These are phyloP conservation scores for Diaphora mendica DNA, from an alignment of 2,888 invertebrate genomes.

Conservation along the genomic window DNA sequence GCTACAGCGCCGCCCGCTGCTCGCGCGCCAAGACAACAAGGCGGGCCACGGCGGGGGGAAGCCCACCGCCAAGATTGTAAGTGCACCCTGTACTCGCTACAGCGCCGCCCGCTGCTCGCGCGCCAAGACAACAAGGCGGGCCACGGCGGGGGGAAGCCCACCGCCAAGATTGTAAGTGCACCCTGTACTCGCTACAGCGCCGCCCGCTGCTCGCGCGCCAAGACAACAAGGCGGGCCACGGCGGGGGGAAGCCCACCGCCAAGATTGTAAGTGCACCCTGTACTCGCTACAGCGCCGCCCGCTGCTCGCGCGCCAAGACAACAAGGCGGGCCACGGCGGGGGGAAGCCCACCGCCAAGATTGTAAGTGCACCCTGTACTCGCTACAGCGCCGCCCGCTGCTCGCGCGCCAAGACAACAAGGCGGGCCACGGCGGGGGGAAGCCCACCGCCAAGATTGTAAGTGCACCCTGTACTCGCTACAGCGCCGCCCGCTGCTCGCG, in stretches of 20 bases:
- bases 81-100: conserved; percentile 63
- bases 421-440: conserved; percentile 99
- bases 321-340: conserved; percentile 98
- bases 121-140: conserved; percentile 98
- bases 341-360: conserved; percentile 93
- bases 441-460: conserved; percentile 87
- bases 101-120: conserved; percentile 93
- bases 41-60: conserved; percentile 99
- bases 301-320: conserved; percentile 95
- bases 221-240: conserved; percentile 99
- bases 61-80: conserved; percentile 88
- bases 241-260: conserved; percentile 96
- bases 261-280: too few species aligned
- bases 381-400: conserved; percentile 91
- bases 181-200: conserved; percentile 80
- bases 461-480: conserved; percentile 58
- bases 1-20: conserved; percentile 90
- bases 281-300: conserved; percentile 88
- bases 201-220: conserved; percentile 94
- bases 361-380: too few species aligned
- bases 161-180: conserved; percentile 71
- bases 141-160: conserved; percentile 98
- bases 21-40: conserved; percentile 96
- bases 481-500: conserved; percentile 93
- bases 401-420: conserved; percentile 96